phyloP scores from a whole-genome alignment of 23 tunicate species.

The Phallusia fumigata region DNA sequence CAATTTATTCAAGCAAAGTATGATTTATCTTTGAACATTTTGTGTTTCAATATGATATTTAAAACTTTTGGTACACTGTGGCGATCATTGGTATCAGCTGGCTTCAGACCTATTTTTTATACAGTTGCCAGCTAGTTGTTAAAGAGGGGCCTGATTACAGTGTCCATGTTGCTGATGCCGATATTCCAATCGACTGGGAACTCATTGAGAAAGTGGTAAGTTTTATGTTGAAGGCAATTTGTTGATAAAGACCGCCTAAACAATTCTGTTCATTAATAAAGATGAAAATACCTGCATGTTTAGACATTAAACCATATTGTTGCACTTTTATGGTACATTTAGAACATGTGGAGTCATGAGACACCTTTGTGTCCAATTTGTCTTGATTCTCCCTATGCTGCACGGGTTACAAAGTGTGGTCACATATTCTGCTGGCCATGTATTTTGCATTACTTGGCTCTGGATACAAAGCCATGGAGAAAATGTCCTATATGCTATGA shows the following conservation, averaged over 20 bases:
- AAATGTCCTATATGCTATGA: slow-evolving; percentile 86
- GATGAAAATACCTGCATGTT: no score
- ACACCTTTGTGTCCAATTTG: slow-evolving; percentile 81
- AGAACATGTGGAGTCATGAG: slow-evolving; percentile 67
- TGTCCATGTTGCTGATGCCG: slow-evolving; percentile 38
- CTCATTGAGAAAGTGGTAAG: slow-evolving; percentile 67
- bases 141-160: slow-evolving; percentile 58
- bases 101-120: background rate
- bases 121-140: slow-evolving; percentile 59
- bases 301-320: no score
- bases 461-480: slow-evolving; percentile 48
- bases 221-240: background rate
- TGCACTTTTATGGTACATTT: no score
- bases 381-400: slow-evolving; percentile 54
- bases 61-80: background rate
- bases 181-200: slow-evolving; percentile 62
- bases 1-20: slow-evolving; percentile 86
- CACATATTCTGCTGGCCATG: slow-evolving; percentile 93
- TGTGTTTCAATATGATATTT: background rate
- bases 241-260: no score
- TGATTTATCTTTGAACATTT: background rate
- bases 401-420: slow-evolving; percentile 79
- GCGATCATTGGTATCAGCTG: no score
- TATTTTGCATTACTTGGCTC: slow-evolving; percentile 74
- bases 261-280: no score